Conservation (phyloP, 1,140 invertebrate species). For the Drosophila micromelanica region DNA sequence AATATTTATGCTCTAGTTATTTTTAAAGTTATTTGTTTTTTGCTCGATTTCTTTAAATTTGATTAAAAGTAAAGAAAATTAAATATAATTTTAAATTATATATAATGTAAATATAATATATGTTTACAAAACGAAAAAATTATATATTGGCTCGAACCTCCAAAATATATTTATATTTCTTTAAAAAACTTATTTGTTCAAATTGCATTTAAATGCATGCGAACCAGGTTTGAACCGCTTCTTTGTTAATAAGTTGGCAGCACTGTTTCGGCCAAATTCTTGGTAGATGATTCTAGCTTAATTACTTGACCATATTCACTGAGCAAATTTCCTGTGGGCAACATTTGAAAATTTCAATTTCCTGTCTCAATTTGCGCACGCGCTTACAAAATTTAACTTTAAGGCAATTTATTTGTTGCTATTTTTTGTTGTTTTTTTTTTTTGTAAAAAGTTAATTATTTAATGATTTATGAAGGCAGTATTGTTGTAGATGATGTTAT, state of each 20-base stretch:
- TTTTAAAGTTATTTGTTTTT: too few species aligned
- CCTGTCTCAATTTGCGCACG: conserved; percentile 62
- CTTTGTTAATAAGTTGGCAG: not conserved
- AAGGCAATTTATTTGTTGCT: conserved; percentile 29
- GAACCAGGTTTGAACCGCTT: too few species aligned
- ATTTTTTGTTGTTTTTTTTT: conserved; percentile 35
- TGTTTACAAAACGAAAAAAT: too few species aligned
- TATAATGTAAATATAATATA: too few species aligned
- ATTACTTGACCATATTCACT: conserved; percentile 46
- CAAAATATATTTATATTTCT: too few species aligned
- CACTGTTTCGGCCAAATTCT: conserved; percentile 18
- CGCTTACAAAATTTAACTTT: conserved; percentile 31
- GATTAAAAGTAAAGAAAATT: too few species aligned
- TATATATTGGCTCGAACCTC: too few species aligned
- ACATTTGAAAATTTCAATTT: conserved; percentile 54
- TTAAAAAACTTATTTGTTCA: too few species aligned
- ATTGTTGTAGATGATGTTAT: conserved; percentile 30
- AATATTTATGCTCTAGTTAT: too few species aligned
- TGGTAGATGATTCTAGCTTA: conserved; percentile 4
- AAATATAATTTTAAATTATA: too few species aligned
- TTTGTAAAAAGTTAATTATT: conserved; percentile 79
- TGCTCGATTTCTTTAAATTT: too few species aligned
- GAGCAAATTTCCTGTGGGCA: conserved; percentile 60
- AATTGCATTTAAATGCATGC: too few species aligned
- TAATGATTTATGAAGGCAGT: conserved; percentile 78